Evolutionary conservation across 2,888 invertebrate species (phyloP).

Genomic region (Pachymerium ferrugineum): DNA sequence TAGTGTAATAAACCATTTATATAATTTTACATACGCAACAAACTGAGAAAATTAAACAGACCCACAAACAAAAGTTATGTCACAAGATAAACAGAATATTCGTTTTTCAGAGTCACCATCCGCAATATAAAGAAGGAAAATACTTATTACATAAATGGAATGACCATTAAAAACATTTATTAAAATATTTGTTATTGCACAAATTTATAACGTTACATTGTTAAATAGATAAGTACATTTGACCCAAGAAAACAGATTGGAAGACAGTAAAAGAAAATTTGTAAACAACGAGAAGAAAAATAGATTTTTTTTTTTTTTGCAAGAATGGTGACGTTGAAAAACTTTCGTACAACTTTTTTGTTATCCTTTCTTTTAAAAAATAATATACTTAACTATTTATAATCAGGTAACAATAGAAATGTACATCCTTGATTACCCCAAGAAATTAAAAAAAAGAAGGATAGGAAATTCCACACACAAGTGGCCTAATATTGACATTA

Average conservation of each 20-base stretch:
- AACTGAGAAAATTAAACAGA: neutral
- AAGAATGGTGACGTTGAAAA: neutral
- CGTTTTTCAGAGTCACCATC: neutral
- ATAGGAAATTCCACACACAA: neutral
- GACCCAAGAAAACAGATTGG: neutral
- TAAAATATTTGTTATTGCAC: neutral
- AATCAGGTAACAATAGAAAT: neutral
- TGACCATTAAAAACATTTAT: slow-evolving; percentile 9
- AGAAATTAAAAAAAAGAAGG: neutral
- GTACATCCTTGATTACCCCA: neutral
- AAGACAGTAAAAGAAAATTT: neutral
- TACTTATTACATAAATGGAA: slow-evolving; percentile 2
- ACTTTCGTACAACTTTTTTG: slow-evolving; percentile 10
- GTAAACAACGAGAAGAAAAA: neutral
- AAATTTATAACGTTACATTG: no score
- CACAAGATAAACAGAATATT: neutral
- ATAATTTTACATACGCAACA: no score
- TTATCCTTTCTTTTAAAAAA: no score
- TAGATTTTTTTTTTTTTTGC: neutral
- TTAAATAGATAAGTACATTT: neutral
- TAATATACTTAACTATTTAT: no score
- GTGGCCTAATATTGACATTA: no score
- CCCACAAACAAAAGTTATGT: slow-evolving; percentile 8
- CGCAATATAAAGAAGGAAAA: neutral
- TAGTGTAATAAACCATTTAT: no score